phyloP scores from a whole-genome alignment of 2,888 invertebrate species.

The Thymelicus lineola region DNA sequence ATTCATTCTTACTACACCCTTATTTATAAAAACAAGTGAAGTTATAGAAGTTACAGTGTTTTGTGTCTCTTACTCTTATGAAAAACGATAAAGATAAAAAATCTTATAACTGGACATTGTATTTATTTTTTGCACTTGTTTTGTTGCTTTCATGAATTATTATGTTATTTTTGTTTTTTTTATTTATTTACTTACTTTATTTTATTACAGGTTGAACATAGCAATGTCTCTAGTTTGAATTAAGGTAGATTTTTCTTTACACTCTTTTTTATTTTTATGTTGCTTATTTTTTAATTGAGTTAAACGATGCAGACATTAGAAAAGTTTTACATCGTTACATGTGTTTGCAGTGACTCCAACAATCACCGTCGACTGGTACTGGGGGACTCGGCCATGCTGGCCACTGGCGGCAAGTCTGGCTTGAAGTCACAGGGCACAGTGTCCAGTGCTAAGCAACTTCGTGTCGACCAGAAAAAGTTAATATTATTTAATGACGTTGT shows the following conservation, averaged over 20 bases:
- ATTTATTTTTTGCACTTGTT: constrained; percentile 17
- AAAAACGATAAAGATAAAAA: too few relatives aligned
- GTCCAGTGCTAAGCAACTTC: constrained; percentile 94
- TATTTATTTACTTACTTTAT: constrained; percentile 38
- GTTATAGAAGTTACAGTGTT: too few relatives aligned
- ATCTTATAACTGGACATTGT: too few relatives aligned
- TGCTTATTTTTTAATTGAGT: constrained; percentile 28
- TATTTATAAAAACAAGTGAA: too few relatives aligned
- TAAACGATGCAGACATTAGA: neutral
- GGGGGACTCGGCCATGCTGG: constrained; percentile 97
- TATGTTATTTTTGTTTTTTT: constrained; percentile 39
- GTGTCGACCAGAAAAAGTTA: constrained; percentile 96
- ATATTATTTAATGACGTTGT: constrained; percentile 46
- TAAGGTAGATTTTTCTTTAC: constrained; percentile 39
- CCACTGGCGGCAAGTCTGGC: constrained; percentile 90
- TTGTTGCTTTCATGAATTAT: constrained; percentile 16
- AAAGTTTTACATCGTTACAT: neutral
- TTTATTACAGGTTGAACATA: constrained; percentile 43
- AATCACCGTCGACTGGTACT: constrained; percentile 94
- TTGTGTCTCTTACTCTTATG: too few relatives aligned
- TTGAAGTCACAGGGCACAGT: constrained; percentile 95
- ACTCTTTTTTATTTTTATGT: constrained; percentile 22
- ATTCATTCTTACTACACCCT: too few relatives aligned
- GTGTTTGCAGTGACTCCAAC: constrained; percentile 91
- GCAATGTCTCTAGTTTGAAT: constrained; percentile 1